phyloP scores from a whole-genome alignment of 2,113 vertebrate species.

The Oncorhynchus masou region DNA sequence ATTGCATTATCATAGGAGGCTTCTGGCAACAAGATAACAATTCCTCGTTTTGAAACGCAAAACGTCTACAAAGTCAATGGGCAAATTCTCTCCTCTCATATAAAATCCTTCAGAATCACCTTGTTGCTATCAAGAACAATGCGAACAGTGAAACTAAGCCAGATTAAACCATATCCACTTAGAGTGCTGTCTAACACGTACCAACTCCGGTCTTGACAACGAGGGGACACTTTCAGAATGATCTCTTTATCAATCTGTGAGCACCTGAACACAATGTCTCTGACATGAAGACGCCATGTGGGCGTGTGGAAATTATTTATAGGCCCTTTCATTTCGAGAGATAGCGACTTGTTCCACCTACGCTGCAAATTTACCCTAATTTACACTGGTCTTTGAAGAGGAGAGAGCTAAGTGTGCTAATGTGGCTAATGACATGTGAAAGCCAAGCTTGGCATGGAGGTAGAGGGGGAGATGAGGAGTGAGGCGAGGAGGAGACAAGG shows the following conservation, averaged over 20 bases:
- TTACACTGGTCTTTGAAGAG: not conserved
- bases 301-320: not conserved
- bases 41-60: too few species aligned
- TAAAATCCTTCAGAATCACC: too few species aligned
- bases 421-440: not conserved
- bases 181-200: not conserved
- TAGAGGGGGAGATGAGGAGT: not conserved
- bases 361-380: not conserved
- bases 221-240: not conserved
- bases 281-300: not conserved
- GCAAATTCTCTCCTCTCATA: too few species aligned
- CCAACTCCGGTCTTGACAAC: not conserved
- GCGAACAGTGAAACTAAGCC: not conserved
- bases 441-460: not conserved
- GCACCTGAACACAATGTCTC: not conserved
- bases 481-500: not conserved
- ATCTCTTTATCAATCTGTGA: not conserved
- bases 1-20: too few species aligned
- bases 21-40: too few species aligned
- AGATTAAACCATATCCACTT: not conserved
- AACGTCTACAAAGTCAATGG: too few species aligned
- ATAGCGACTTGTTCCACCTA: not conserved
- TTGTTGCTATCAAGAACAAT: not conserved
- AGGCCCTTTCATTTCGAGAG: not conserved
- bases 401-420: not conserved